These are phyloP conservation scores for Pseudochaenichthys georgianus DNA, from an alignment of 2,797 vertebrate species.

Conservation along the genomic window DNA sequence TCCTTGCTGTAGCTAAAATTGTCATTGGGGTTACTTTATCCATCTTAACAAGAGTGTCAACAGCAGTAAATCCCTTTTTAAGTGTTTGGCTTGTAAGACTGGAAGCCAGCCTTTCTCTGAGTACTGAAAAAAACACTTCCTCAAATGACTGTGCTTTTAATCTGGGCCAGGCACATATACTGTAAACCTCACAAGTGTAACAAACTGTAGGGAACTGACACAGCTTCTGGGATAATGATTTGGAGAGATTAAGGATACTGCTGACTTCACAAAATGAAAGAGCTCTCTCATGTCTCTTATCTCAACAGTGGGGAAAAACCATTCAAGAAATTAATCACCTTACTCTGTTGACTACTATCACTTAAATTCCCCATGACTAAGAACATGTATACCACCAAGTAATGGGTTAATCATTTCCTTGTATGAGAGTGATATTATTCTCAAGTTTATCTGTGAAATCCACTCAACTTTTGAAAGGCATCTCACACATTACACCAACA, in stretches of 20 bases:
- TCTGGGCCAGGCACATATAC: slow-evolving; percentile 24
- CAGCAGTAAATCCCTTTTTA: not conserved
- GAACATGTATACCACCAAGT: slow-evolving; percentile 18
- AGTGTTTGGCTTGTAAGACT: not conserved
- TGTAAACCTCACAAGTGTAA: slow-evolving; percentile 26
- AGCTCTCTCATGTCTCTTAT: slow-evolving; percentile 21
- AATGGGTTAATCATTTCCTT: slow-evolving; percentile 29
- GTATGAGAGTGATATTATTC: slow-evolving; percentile 34
- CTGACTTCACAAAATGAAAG: slow-evolving; percentile 38
- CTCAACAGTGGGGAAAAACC: not conserved
- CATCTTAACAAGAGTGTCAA: not conserved
- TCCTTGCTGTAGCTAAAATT: not conserved
- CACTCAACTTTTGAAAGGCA: slow-evolving; percentile 39
- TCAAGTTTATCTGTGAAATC: slow-evolving; percentile 50
- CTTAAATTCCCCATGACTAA: slow-evolving; percentile 37
- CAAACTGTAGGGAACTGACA: slow-evolving; percentile 27
- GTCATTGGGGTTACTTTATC: not conserved
- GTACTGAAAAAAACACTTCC: not conserved
- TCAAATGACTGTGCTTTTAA: slow-evolving; percentile 32
- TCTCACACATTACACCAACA: slow-evolving; percentile 36
- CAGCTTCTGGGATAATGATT: slow-evolving; percentile 9
- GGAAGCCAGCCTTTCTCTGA: slow-evolving; percentile 1
- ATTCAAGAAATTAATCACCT: slow-evolving; percentile 49
- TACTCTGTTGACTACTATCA: slow-evolving; percentile 34
- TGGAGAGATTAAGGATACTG: slow-evolving; percentile 11